Percentiles rank a stretch among this genome's conserved stretches.
Conservation (phyloP, 2,888 invertebrate species). For the Epinotia bilunana region DNA sequence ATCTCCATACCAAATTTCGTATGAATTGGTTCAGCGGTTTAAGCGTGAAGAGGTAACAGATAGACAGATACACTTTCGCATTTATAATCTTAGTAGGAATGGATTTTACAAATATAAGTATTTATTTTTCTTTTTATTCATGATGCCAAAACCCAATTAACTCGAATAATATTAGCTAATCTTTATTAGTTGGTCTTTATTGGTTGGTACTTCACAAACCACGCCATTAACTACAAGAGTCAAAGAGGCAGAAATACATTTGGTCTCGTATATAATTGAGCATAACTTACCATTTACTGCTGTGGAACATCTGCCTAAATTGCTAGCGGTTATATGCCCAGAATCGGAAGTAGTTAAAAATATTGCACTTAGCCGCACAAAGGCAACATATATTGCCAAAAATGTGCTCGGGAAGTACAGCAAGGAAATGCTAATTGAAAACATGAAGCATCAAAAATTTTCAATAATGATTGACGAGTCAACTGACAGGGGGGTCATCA, state of each 20-base stretch:
- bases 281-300: slow-evolving; percentile 34
- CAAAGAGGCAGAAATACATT: no score
- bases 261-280: slow-evolving; percentile 18
- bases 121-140: no score
- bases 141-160: no score
- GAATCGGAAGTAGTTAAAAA: slow-evolving; percentile 36
- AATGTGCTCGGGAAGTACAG: slow-evolving; percentile 45
- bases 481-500: slow-evolving; percentile 45
- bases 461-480: slow-evolving; percentile 48
- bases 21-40: no score
- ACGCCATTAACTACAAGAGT: not conserved
- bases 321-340: slow-evolving; percentile 31
- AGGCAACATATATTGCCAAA: slow-evolving; percentile 43
- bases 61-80: no score
- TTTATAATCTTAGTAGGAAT: no score
- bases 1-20: no score
- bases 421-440: slow-evolving; percentile 36
- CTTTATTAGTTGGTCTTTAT: no score
- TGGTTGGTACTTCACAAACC: no score
- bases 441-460: slow-evolving; percentile 45
- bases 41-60: no score
- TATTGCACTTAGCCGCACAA: slow-evolving; percentile 42
- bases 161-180: no score
- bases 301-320: slow-evolving; percentile 39
- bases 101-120: no score